Evolutionary conservation across 1,140 invertebrate species (phyloP), one percentile per base, ranked within the genome.

Genomic region (Tyrophagus putrescentiae): DNA sequence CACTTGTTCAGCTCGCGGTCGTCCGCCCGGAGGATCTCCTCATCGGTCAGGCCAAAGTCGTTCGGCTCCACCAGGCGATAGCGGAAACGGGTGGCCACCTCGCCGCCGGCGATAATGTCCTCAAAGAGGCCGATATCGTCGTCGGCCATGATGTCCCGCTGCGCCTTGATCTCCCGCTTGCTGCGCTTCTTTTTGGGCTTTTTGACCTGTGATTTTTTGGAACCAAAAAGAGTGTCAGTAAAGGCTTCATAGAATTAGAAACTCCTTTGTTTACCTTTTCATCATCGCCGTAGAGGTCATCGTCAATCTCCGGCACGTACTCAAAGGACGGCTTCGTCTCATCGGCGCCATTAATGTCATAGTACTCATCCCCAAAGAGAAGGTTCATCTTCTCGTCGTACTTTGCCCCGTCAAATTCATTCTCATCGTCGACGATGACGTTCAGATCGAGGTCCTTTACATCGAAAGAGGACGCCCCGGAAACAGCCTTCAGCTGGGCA

Each of bases 51-150:
- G 1, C 94, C 94, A 76, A 84, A 98, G 73, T 84, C 80, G 74
- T 96, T 96, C 0, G 90, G 81, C 25, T 82, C 75, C 3, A 91
- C 87, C 45, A 66, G 78, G 39, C 89, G 79, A 69, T 98, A 98
- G 69, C 92, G 92, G 72, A 95, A 98, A 68, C 87, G 78, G 65
- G 89, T 94, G 0, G 87, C 87, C 60, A 85, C 69, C 71, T 94
- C 88, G 58, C 71, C 76, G 0, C 82, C 87, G n/a, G n/a, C n/a
- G 61, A 97, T 84, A 34, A 96, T 80, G 73, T 97, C 94, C 71
- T 98, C 93, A 75, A 62, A 96, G 74, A 64, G 84, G 82, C 69
- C 95, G 96, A 73, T 94, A 94, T 70, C 95, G 88, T 70, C 95
- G 25, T 54, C 52, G 52, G 52, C 52, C 52, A 54, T 54, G 27